These are phyloP conservation scores for Rhabditoides inermis DNA, from an alignment of 2,888 invertebrate genomes.

Conservation along the genomic window DNA sequence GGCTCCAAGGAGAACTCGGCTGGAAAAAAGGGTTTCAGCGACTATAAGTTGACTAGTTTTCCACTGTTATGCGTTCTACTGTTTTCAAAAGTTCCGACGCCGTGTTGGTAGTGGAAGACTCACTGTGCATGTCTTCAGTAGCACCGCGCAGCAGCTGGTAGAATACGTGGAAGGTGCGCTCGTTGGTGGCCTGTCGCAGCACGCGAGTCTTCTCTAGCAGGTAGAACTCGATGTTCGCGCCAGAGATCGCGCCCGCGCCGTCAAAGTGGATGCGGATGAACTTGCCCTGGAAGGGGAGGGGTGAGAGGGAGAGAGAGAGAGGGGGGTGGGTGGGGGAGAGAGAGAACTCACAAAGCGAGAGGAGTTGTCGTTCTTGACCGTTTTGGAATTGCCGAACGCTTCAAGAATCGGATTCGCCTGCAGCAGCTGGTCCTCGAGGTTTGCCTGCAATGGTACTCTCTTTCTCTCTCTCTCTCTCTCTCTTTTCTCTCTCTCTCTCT, in stretches of 20 bases:
- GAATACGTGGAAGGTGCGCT: conserved; percentile 97
- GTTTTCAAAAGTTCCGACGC: neutral
- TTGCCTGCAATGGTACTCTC: conserved; percentile 83
- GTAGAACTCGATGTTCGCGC: conserved; percentile 99
- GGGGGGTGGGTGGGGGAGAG: neutral
- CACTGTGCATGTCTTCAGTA: conserved; percentile 61
- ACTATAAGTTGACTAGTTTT: neutral
- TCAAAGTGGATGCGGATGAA: conserved; percentile 99
- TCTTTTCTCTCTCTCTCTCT: too few relatives aligned
- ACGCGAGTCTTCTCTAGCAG: conserved; percentile 95
- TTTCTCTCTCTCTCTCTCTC: too few relatives aligned
- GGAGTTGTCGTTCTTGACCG: conserved; percentile 99
- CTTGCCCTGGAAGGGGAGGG: conserved; percentile 65
- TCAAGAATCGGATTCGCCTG: conserved; percentile 96
- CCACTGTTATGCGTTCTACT: neutral
- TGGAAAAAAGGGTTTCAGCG: conserved; percentile 6
- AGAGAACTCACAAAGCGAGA: conserved; percentile 88
- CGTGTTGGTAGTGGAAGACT: neutral
- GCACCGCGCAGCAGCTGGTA: conserved; percentile 91
- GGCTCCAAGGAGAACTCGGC: conserved; percentile 77
- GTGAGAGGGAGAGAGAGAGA: neutral
- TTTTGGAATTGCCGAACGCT: conserved; percentile 99
- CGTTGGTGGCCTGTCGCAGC: conserved; percentile 92
- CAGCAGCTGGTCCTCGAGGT: conserved; percentile 92
- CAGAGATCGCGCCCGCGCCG: conserved; percentile 95